A percentile compares a stretch with the other conserved stretches of the same genome.
Evolutionary conservation across 2,888 invertebrate genomes (phyloP).

Genomic region (Laothoe populi): DNA sequence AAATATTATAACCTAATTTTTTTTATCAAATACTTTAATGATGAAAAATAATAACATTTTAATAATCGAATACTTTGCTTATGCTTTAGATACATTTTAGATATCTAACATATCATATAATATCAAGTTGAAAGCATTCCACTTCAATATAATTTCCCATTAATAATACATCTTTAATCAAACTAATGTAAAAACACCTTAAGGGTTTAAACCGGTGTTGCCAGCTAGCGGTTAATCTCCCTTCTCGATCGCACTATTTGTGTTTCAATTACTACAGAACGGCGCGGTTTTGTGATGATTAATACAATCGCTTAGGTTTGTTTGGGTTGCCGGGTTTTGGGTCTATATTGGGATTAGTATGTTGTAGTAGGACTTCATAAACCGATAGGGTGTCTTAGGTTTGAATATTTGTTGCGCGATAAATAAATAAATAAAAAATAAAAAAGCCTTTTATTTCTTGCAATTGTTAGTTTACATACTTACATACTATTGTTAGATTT

Average conservation of each 20-base stretch:
- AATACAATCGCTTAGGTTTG: slow-evolving; percentile 44
- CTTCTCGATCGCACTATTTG: slow-evolving; percentile 74
- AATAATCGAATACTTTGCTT: no score
- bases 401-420: no score
- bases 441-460: no score
- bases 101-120: no score
- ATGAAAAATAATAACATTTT: no score
- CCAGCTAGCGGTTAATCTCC: slow-evolving; percentile 52
- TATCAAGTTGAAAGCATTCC: no score
- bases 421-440: neutral
- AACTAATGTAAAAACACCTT: slow-evolving; percentile 53
- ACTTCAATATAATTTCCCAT: neutral
- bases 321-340: slow-evolving; percentile 31
- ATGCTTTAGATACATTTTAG: no score
- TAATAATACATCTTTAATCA: neutral
- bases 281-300: slow-evolving; percentile 69
- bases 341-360: slow-evolving; percentile 14
- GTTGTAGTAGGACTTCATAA: neutral
- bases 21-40: no score
- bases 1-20: no score
- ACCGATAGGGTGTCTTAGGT: neutral
- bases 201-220: slow-evolving; percentile 31
- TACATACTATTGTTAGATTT: no score
- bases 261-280: slow-evolving; percentile 75
- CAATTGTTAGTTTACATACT: no score